phyloP scores from a whole-genome alignment of 2,113 vertebrate genomes.

The Hylia prasina region DNA sequence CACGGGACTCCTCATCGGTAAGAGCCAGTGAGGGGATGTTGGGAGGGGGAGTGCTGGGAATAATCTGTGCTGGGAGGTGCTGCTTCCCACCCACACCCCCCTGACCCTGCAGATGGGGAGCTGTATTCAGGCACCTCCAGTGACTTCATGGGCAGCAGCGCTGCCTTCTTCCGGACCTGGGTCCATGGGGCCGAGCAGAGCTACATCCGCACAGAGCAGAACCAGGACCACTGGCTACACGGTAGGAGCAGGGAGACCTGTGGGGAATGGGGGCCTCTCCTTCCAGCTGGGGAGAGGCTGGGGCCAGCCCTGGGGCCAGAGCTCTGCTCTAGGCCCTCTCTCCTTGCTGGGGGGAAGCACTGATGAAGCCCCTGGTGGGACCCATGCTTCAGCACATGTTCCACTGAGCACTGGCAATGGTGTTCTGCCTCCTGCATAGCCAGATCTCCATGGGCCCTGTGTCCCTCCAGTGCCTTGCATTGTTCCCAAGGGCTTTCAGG shows the following conservation, averaged over 20 bases:
- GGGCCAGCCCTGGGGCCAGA: neutral
- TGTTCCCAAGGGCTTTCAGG: neutral
- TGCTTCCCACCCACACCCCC: neutral
- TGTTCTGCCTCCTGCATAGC: neutral
- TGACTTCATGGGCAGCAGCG: constrained; percentile 84
- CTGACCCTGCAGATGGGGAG: constrained; percentile 66
- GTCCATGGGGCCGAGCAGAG: constrained; percentile 63
- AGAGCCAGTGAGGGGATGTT: neutral
- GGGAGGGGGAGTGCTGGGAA: neutral
- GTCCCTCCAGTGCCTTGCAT: rapidly evolving
- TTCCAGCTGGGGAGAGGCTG: neutral
- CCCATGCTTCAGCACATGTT: rapidly evolving
- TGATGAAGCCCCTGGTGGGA: neutral
- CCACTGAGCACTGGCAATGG: neutral
- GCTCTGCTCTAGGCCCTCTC: neutral
- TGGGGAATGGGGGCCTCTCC: rapidly evolving
- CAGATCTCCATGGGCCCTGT: neutral
- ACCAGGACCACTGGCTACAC: constrained; percentile 83
- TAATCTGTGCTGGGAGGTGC: neutral
- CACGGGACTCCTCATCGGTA: constrained; percentile 75
- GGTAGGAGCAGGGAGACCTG: constrained; percentile 39
- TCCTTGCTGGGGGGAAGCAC: neutral
- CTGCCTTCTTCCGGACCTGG: constrained; percentile 80
- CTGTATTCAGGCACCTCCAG: constrained; percentile 83
- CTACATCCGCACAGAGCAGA: constrained; percentile 83